phyloP scores from a whole-genome alignment of 1,140 invertebrate genomes.

The Scaptomyza hsui region DNA sequence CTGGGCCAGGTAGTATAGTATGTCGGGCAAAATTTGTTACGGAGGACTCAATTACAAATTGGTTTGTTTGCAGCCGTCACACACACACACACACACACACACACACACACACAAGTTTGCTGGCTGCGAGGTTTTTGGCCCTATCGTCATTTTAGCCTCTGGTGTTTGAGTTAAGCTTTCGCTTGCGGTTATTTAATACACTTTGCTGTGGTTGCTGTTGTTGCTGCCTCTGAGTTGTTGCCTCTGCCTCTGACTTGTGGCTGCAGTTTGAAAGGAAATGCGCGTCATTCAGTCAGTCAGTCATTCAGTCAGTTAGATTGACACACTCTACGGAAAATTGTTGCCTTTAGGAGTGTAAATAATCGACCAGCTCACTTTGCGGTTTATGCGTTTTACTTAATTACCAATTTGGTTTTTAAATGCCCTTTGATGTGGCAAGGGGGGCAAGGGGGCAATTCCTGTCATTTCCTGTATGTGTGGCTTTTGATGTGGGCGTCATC shows the following conservation, averaged over 20 bases:
- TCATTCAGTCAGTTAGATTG: slow-evolving; percentile 37
- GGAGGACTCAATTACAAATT: slow-evolving; percentile 73
- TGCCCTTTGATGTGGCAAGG: slow-evolving; percentile 73
- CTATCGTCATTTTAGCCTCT: slow-evolving; percentile 41
- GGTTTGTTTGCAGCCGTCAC: slow-evolving; percentile 27
- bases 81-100: not conserved
- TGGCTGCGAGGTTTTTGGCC: slow-evolving; percentile 1
- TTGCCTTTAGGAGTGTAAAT: slow-evolving; percentile 61
- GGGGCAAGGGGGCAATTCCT: not conserved
- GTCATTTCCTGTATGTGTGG: slow-evolving; percentile 48
- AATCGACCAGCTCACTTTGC: slow-evolving; percentile 64
- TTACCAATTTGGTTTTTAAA: slow-evolving; percentile 79
- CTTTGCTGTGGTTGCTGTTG: slow-evolving; percentile 47
- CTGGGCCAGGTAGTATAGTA: slow-evolving; percentile 6
- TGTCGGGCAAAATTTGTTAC: slow-evolving; percentile 10
- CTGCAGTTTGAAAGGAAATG: slow-evolving; percentile 52
- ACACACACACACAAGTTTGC: slow-evolving; percentile 34
- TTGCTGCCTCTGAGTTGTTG: not conserved
- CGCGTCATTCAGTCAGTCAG: slow-evolving; percentile 8
- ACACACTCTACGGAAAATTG: slow-evolving; percentile 45
- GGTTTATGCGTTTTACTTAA: slow-evolving; percentile 82
- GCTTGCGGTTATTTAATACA: slow-evolving; percentile 80
- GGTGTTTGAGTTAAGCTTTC: slow-evolving; percentile 67
- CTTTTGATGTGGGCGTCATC: slow-evolving; percentile 67
- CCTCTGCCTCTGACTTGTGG: slow-evolving; percentile 7